These are phyloP conservation scores for Microcebus griseorufus DNA, from an alignment of 2,113 vertebrate species.

Conservation along the genomic window DNA sequence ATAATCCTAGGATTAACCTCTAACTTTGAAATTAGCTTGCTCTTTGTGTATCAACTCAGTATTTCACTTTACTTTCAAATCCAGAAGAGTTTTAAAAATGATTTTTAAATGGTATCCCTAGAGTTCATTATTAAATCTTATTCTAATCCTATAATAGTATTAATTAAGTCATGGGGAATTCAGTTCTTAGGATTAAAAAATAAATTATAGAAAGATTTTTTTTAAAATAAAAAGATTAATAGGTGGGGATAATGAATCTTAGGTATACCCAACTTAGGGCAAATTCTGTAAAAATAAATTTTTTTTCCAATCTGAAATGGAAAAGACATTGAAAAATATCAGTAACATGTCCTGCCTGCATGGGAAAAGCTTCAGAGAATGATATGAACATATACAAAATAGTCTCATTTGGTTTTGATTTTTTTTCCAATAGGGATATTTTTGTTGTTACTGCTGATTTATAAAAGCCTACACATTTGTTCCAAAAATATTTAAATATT, in stretches of 20 bases:
- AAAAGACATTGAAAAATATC: background rate
- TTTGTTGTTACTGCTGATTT: conserved; percentile 12
- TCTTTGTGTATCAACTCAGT: conserved; percentile 23
- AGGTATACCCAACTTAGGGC: background rate
- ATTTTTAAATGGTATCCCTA: conserved; percentile 47
- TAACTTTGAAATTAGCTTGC: conserved; percentile 52
- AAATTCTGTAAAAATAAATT: background rate
- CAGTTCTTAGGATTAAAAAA: conserved; percentile 17
- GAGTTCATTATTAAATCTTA: conserved; percentile 54
- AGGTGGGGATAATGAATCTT: background rate
- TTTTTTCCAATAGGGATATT: background rate
- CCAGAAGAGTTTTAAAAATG: conserved; percentile 6
- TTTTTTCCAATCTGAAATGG: background rate
- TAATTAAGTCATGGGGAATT: conserved; percentile 62
- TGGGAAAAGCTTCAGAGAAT: background rate
- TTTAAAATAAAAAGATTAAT: background rate
- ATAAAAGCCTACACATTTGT: background rate
- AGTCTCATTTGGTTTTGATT: background rate
- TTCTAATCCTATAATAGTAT: conserved; percentile 63
- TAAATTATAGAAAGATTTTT: background rate
- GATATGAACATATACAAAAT: background rate
- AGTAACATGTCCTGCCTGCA: background rate
- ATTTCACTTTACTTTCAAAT: conserved; percentile 63
- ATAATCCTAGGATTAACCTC: conserved; percentile 62
- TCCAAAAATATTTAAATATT: conserved; percentile 15